Percentiles rank a stretch among this genome's conserved stretches.
These are phyloP conservation scores for Falco biarmicus DNA, from an alignment of 2,797 vertebrate species.

Conservation along the genomic window DNA sequence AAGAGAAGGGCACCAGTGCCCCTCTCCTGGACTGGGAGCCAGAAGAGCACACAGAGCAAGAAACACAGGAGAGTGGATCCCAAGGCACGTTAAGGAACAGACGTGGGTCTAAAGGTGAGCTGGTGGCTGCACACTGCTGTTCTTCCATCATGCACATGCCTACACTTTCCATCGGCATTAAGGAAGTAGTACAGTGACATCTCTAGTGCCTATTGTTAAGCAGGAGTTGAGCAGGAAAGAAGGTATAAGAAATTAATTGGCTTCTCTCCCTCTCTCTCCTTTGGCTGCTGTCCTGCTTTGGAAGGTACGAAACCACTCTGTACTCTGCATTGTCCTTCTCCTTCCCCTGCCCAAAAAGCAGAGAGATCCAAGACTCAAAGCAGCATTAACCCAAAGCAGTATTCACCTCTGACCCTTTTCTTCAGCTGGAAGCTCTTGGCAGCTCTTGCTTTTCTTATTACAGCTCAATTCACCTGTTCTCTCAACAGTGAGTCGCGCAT, in stretches of 20 bases:
- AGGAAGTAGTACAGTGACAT: not conserved
- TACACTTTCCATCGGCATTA: not conserved
- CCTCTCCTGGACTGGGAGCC: not conserved
- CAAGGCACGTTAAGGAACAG: not conserved
- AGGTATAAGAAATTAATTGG: not conserved
- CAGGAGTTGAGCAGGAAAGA: not conserved
- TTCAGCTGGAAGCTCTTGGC: not conserved
- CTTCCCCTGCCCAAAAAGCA: not conserved
- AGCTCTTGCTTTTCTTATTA: not conserved
- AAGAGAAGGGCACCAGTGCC: not conserved
- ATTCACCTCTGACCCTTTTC: not conserved
- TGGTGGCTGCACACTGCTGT: not conserved
- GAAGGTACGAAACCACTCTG: not conserved
- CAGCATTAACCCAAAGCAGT: not conserved
- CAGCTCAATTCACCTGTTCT: not conserved
- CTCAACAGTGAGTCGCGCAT: not conserved
- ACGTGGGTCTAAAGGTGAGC: slow-evolving; percentile 60
- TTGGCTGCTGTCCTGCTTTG: not conserved
- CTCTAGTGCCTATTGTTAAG: not conserved
- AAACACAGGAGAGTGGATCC: not conserved
- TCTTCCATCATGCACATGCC: not conserved
- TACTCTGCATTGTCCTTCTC: not conserved
- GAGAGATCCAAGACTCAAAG: not conserved
- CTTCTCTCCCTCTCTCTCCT: not conserved
- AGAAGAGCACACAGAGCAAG: not conserved